Evolutionary conservation across 2,113 vertebrate genomes (phyloP).

Genomic region (Cercocebus atys): DNA sequence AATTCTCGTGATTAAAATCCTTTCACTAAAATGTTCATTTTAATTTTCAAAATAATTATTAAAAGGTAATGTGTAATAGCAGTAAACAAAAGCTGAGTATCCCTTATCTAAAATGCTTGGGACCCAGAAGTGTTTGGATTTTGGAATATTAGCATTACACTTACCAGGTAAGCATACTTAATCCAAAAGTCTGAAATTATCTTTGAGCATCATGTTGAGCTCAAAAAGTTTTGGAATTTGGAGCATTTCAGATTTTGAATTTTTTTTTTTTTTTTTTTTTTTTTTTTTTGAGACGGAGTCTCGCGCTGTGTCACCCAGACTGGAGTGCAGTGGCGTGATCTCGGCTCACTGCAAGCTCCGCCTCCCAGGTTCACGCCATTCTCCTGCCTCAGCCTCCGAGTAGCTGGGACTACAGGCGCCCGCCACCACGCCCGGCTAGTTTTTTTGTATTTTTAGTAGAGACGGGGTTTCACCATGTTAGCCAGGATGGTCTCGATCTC

Average conservation of each 20-base stretch:
- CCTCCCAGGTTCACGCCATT: too few relatives aligned
- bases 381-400: too few relatives aligned
- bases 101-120: background rate
- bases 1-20: background rate
- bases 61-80: background rate
- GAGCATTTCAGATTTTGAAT: background rate
- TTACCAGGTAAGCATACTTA: background rate
- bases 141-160: background rate
- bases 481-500: too few relatives aligned
- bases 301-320: too few relatives aligned
- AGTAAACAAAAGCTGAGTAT: background rate
- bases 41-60: conserved; percentile 11
- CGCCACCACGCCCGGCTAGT: too few relatives aligned
- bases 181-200: background rate
- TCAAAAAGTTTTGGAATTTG: background rate
- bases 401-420: too few relatives aligned
- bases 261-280: too few relatives aligned
- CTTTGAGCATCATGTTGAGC: background rate
- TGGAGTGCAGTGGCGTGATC: too few relatives aligned
- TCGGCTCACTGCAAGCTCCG: too few relatives aligned
- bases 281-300: too few relatives aligned
- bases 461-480: too few relatives aligned
- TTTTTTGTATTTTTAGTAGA: too few relatives aligned
- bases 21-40: background rate
- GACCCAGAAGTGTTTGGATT: background rate